These are phyloP conservation scores for Gymnopithys bicolor DNA, from an alignment of 2,797 vertebrate species.

Conservation along the genomic window DNA sequence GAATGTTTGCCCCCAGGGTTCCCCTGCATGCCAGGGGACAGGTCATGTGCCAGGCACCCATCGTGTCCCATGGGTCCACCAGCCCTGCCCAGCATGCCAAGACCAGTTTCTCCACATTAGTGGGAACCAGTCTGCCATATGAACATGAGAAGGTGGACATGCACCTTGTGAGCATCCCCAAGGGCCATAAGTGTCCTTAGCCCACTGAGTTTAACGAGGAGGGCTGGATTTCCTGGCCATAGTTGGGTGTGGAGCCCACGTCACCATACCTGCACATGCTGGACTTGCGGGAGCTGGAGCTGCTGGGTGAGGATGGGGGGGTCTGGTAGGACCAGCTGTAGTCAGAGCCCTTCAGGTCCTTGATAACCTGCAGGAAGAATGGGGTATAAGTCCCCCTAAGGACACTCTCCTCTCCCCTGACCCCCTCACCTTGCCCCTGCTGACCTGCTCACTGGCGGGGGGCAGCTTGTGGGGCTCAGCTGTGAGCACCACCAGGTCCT, in stretches of 20 bases:
- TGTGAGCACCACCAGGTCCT: constrained; percentile 91
- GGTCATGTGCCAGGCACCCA: fast-evolving
- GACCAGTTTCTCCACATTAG: not conserved
- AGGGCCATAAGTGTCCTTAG: not conserved
- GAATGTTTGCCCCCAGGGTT: not conserved
- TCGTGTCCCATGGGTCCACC: not conserved
- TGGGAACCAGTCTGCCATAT: not conserved
- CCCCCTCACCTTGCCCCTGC: fast-evolving
- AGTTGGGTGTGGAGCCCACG: not conserved
- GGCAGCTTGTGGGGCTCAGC: constrained; percentile 97
- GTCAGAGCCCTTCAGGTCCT: constrained; percentile 96
- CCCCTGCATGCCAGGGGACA: fast-evolving
- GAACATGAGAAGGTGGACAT: not conserved
- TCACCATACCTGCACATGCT: constrained; percentile 92
- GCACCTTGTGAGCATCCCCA: not conserved
- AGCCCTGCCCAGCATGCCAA: fast-evolving
- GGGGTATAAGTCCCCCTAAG: not conserved
- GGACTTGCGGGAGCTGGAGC: constrained; percentile 94
- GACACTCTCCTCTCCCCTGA: not conserved
- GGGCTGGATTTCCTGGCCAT: not conserved
- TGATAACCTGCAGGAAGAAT: constrained; percentile 86
- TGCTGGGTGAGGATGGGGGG: constrained; percentile 93
- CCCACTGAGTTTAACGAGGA: not conserved
- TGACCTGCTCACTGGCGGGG: constrained; percentile 95
- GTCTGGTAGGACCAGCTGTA: constrained; percentile 98